A percentile compares a stretch with the other conserved stretches of the same genome.
These are phyloP conservation scores for Pogonognathellus flavescens DNA, from an alignment of 1,140 invertebrate genomes.

Conservation along the genomic window DNA sequence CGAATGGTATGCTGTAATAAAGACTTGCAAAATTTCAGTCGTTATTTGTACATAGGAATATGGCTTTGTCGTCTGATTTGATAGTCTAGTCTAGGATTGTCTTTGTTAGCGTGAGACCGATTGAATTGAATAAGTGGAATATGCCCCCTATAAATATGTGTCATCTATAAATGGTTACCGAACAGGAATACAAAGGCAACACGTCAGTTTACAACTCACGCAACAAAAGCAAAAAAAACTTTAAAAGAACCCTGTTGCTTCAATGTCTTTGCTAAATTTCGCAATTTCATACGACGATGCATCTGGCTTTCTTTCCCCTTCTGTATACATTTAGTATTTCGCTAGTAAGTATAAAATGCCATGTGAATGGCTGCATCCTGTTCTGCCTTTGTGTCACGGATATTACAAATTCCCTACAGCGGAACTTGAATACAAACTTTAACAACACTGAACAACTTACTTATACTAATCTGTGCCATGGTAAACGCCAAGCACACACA, in stretches of 20 bases:
- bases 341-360: too few relatives aligned
- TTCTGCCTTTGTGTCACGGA: too few relatives aligned
- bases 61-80: too few relatives aligned
- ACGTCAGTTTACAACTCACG: background rate
- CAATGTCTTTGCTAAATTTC: constrained; percentile 36
- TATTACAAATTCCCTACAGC: too few relatives aligned
- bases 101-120: constrained; percentile 10
- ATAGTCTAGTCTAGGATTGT: background rate
- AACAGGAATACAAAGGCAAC: constrained; percentile 9
- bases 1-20: background rate
- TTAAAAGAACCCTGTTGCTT: constrained; percentile 11
- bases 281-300: constrained; percentile 7
- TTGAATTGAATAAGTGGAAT: background rate
- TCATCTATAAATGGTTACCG: background rate
- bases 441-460: too few relatives aligned
- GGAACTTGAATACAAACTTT: too few relatives aligned
- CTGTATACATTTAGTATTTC: background rate
- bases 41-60: background rate
- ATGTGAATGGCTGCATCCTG: too few relatives aligned
- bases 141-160: constrained; percentile 28
- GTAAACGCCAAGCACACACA: too few relatives aligned
- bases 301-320: constrained; percentile 15
- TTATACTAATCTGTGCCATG: too few relatives aligned
- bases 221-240: constrained; percentile 9
- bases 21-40: background rate